Evolutionary conservation across 2,797 vertebrate genomes (phyloP).

Genomic region (Gymnocypris eckloni): DNA sequence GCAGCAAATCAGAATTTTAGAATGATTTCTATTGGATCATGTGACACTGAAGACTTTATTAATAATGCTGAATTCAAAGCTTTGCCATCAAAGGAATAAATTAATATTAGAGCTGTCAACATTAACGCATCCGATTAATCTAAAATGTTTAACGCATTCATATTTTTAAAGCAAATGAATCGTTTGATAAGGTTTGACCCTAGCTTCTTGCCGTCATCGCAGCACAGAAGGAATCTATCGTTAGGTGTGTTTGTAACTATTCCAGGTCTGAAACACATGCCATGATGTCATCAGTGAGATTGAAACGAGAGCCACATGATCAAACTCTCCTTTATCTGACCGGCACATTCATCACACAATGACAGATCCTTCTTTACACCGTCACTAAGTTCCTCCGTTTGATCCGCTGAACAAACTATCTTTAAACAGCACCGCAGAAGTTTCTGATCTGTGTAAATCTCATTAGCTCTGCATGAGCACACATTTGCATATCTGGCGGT

Average conservation of each 20-base stretch:
- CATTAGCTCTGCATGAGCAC: conserved; percentile 16
- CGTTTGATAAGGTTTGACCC: no score
- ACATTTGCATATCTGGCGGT: conserved; percentile 32
- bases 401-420: conserved; percentile 59
- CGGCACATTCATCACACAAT: conserved; percentile 76
- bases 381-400: conserved; percentile 62
- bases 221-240: no score
- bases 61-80: not conserved
- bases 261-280: conserved; percentile 63
- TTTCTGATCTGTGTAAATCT: conserved; percentile 28
- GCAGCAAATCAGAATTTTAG: not conserved
- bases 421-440: conserved; percentile 21
- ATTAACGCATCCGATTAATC: no score
- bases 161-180: no score
- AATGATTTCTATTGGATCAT: not conserved
- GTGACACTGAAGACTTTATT: not conserved
- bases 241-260: conserved; percentile 39
- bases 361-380: conserved; percentile 66
- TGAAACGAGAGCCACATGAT: conserved; percentile 76
- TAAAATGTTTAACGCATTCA: no score
- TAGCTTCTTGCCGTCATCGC: no score
- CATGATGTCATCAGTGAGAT: conserved; percentile 74
- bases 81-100: not conserved
- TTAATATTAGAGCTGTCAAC: not conserved
- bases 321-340: conserved; percentile 77